These are phyloP conservation scores for Drosophila elegans DNA, from an alignment of 1,140 invertebrate species.

Conservation along the genomic window DNA sequence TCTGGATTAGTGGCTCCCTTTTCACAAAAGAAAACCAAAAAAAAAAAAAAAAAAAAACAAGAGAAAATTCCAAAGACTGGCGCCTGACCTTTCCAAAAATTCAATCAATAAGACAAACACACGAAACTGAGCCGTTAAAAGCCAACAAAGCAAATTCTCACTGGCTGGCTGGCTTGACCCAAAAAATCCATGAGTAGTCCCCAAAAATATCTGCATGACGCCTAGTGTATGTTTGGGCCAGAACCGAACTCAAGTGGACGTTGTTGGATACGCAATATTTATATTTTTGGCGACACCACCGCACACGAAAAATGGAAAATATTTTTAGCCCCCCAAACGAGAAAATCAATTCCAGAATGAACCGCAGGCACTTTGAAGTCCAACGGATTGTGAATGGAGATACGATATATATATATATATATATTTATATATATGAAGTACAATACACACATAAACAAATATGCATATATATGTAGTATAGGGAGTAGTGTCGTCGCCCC, in stretches of 20 bases:
- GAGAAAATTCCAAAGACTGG: constrained; percentile 17
- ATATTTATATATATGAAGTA: neutral
- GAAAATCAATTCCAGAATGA: constrained; percentile 71
- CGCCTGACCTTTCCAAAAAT: constrained; percentile 36
- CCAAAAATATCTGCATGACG: constrained; percentile 18
- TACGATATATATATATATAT: neutral
- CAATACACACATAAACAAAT: too few relatives aligned
- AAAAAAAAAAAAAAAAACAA: neutral
- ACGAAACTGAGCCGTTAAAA: constrained; percentile 23
- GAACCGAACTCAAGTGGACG: constrained; percentile 24
- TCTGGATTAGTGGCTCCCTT: constrained; percentile 16
- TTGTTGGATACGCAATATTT: constrained; percentile 22
- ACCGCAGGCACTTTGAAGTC: constrained; percentile 61
- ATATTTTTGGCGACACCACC: constrained; percentile 73
- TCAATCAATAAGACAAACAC: constrained; percentile 46
- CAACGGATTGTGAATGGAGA: constrained; percentile 52
- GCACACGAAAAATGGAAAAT: constrained; percentile 31
- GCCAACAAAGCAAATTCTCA: constrained; percentile 21
- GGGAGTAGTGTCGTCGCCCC: constrained; percentile 1
- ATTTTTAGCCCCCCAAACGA: constrained; percentile 58
- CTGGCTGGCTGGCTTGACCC: constrained; percentile 22
- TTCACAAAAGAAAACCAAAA: neutral
- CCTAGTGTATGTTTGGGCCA: constrained; percentile 42
- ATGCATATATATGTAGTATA: neutral
- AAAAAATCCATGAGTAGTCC: constrained; percentile 4